A percentile compares a stretch with the other conserved stretches of the same genome.
These are phyloP conservation scores for Stenurella melanura DNA, from an alignment of 2,888 invertebrate species.

Conservation along the genomic window DNA sequence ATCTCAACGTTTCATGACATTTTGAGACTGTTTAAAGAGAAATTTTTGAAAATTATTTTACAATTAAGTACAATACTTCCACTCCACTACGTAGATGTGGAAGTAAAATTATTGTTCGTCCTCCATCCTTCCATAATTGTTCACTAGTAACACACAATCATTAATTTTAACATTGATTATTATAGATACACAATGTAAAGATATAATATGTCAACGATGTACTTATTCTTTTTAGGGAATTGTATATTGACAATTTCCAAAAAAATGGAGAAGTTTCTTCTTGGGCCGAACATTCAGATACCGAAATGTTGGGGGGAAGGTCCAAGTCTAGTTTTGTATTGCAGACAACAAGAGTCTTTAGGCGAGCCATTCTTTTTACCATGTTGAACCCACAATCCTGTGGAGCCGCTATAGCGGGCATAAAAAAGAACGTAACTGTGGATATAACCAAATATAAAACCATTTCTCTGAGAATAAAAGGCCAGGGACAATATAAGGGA, in stretches of 20 bases:
- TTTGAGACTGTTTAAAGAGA: no score
- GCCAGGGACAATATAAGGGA: conserved; percentile 69
- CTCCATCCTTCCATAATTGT: no score
- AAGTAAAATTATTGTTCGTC: no score
- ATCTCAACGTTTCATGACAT: no score
- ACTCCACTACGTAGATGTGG: no score
- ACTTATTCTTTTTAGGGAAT: conserved; percentile 15
- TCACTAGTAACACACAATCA: no score
- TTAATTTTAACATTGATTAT: no score
- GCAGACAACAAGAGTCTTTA: conserved; percentile 69
- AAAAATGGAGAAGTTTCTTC: conserved; percentile 46
- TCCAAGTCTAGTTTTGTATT: conserved; percentile 72
- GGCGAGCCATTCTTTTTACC: conserved; percentile 72
- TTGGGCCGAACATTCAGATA: conserved; percentile 73
- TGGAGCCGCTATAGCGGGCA: conserved; percentile 73
- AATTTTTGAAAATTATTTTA: no score
- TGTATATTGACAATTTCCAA: conserved; percentile 32
- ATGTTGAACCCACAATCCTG: conserved; percentile 72
- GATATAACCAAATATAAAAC: conserved; percentile 66
- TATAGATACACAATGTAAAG: no score
- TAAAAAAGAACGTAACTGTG: conserved; percentile 65
- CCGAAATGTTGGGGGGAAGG: conserved; percentile 69
- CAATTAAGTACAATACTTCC: no score
- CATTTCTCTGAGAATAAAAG: conserved; percentile 68
- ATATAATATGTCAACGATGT: no score